Percentiles rank a stretch among this genome's conserved stretches.
Evolutionary conservation across 2,113 vertebrate genomes (phyloP).

Genomic region (Petaurus breviceps): DNA sequence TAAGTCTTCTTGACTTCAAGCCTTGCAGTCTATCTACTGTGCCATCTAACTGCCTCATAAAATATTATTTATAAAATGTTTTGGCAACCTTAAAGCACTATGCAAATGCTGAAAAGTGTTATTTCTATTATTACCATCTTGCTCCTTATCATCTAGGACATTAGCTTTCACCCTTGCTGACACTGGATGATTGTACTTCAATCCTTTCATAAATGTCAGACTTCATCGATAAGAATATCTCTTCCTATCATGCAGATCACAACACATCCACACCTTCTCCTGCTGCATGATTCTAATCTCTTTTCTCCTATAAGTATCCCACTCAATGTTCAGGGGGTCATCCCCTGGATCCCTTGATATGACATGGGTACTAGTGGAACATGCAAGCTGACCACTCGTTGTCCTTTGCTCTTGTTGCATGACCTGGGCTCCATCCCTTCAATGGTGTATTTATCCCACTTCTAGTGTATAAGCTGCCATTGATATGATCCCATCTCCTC

Average conservation of each 20-base stretch:
- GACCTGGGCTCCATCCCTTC: background rate
- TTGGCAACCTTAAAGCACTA: no score
- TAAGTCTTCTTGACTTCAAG: no score
- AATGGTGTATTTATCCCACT: background rate
- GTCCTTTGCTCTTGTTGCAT: background rate
- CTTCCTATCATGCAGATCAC: background rate
- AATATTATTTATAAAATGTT: no score
- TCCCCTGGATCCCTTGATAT: background rate
- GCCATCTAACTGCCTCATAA: no score
- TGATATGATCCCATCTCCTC: background rate
- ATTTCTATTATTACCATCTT: no score
- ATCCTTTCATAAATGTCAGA: background rate
- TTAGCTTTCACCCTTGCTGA: no score
- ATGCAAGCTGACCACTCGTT: background rate
- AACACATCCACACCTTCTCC: background rate
- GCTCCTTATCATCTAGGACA: no score
- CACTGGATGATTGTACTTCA: no score
- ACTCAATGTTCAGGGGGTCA: background rate
- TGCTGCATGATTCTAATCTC: background rate
- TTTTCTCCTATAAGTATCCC: background rate
- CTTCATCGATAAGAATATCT: background rate
- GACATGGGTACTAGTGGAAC: background rate
- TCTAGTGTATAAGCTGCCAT: background rate
- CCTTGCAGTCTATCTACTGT: no score
- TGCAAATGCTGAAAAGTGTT: no score